These are phyloP conservation scores for Acleris literana DNA, from an alignment of 2,888 invertebrate species.

Conservation along the genomic window DNA sequence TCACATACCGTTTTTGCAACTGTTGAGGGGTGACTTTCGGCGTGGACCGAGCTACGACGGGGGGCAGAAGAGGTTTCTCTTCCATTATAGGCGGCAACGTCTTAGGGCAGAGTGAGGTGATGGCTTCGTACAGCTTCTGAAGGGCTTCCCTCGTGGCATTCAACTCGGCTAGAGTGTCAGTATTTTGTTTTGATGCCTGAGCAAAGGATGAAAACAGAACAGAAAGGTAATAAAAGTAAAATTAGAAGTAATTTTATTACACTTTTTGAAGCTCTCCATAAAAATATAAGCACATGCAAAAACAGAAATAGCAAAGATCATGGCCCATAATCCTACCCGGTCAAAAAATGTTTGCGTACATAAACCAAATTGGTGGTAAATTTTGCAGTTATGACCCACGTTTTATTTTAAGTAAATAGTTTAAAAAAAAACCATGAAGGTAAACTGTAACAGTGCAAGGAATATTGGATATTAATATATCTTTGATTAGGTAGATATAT, in stretches of 20 bases:
- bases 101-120: constrained; percentile 84
- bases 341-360: no score
- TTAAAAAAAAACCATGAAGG: no score
- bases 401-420: no score
- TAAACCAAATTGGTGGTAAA: no score
- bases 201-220: not conserved
- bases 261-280: no score
- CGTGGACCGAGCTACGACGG: constrained; percentile 61
- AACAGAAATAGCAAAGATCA: no score
- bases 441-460: no score
- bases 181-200: constrained; percentile 79
- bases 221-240: not conserved
- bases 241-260: no score
- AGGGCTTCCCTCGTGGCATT: constrained; percentile 84
- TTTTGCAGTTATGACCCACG: no score
- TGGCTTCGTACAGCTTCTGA: constrained; percentile 85
- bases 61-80: constrained; percentile 68
- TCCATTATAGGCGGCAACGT: constrained; percentile 82
- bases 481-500: no score
- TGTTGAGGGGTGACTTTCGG: constrained; percentile 76
- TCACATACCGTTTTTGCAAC: constrained; percentile 73
- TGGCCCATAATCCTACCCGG: no score
- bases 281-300: not conserved
- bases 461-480: no score
- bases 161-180: constrained; percentile 85